Base-by-base conservation (phyloP, 64 coral and sea anemone species). In the Pocillopora damicornis region DNA sequence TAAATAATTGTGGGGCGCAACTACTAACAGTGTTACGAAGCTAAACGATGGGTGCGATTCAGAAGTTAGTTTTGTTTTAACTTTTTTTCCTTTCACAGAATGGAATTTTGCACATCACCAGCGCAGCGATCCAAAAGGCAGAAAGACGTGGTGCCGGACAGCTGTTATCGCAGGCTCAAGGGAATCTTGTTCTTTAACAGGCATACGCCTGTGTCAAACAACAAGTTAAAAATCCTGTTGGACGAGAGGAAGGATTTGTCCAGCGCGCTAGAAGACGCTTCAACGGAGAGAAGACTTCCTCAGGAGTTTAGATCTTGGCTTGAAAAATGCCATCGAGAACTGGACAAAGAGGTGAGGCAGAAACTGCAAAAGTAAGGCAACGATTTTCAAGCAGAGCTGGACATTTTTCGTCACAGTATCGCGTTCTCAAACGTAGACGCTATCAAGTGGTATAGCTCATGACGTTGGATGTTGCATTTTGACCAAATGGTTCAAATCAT, bases 171-270 rank as follows among this genome's bases (percentile, higher is more conserved):
- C 35, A 90, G 94, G 25, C 68, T 92, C 20, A 95, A 95, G 78
- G 94, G 94, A 25, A 92, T 95, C 30, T 35, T 95, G 59, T 95
- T 95, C 63, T 95, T 95, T 35, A 95, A 92, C 77, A 80, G 94
- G 23, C 90, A 95, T 37, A 95, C 94, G 34, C 94, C 94, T 13
- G 89, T 95, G n/a, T 95, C 94, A 4, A 95, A 95, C 80, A 95
- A 95, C 76, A 95, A 95, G 35, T 60, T 95, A 13, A 95, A 95
- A 60, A 95, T 95, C 73, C 76, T 95, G 35, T 82, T 95, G 18
- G 94, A 95, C 45, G 94, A 95, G 30, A 87, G 94, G 7, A 95
- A 92, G 62, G 94, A 95, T 68, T 82, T 95, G 4, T 95, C 94
- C 11, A 95, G 86, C 35, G 94, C 94, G 2, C 87, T 95, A 18